Percentiles rank a stretch among this genome's conserved stretches.
phyloP scores from a whole-genome alignment of 2,797 vertebrate species.

The Craterocephalus amniculus region DNA sequence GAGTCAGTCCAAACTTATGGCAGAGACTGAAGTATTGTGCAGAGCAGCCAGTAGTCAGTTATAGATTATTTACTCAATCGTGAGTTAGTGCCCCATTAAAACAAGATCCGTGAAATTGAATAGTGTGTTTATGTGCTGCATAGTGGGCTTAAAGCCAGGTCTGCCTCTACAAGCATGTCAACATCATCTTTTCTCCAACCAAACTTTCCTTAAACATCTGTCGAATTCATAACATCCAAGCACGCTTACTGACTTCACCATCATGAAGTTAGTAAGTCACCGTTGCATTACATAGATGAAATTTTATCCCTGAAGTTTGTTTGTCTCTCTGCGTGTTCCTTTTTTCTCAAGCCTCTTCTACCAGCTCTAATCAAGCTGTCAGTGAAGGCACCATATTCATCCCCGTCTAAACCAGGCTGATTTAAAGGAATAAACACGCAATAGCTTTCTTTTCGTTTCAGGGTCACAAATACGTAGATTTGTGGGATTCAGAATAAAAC shows the following conservation, averaged over 20 bases:
- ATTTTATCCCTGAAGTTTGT: constrained; percentile 7
- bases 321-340: background rate
- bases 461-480: constrained; percentile 48
- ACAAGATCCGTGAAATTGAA: constrained; percentile 65
- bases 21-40: constrained; percentile 48
- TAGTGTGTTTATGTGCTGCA: constrained; percentile 63
- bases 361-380: constrained; percentile 43
- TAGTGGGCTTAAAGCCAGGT: constrained; percentile 43
- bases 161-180: constrained; percentile 56
- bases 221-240: constrained; percentile 31
- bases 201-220: constrained; percentile 43
- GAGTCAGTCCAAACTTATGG: constrained; percentile 57
- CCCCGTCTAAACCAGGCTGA: constrained; percentile 26
- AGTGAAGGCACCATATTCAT: constrained; percentile 28
- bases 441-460: constrained; percentile 37
- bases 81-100: constrained; percentile 61
- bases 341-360: background rate
- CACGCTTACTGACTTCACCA: background rate
- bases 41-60: constrained; percentile 45
- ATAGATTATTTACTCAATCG: constrained; percentile 48
- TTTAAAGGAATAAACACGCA: constrained; percentile 31
- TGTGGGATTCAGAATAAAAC: constrained; percentile 43
- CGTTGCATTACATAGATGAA: constrained; percentile 31
- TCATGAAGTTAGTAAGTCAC: constrained; percentile 34
- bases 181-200: constrained; percentile 54